Evolutionary conservation across 2,113 vertebrate species (phyloP).

Genomic region (Scytalopus superciliaris): DNA sequence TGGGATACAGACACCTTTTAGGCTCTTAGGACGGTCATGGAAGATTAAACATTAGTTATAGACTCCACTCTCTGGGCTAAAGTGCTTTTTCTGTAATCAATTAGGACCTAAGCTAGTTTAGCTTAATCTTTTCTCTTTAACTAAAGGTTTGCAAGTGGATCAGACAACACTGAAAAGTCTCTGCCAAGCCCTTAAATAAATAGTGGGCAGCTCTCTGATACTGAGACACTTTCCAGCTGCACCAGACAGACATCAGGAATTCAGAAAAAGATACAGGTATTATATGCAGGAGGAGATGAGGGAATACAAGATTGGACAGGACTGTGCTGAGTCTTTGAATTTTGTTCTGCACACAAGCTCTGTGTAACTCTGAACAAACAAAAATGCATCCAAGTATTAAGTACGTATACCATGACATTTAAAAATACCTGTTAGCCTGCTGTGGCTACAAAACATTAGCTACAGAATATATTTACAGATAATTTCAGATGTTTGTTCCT

Average conservation of each 20-base stretch:
- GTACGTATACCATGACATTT: not conserved
- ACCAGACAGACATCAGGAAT: not conserved
- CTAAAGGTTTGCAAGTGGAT: not conserved
- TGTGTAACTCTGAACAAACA: not conserved
- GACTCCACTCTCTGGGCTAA: not conserved
- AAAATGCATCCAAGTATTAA: not conserved
- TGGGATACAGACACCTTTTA: not conserved
- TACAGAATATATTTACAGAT: constrained; percentile 24
- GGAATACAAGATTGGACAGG: not conserved
- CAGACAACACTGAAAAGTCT: not conserved
- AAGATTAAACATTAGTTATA: not conserved
- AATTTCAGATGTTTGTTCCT: not conserved
- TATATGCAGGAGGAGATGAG: not conserved
- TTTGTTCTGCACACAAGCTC: not conserved
- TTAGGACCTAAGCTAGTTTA: not conserved
- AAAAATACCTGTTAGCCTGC: not conserved
- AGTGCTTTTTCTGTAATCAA: not conserved
- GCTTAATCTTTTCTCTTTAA: not conserved
- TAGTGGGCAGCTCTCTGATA: not conserved
- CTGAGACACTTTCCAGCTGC: not conserved
- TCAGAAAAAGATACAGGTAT: not conserved
- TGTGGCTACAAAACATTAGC: not conserved
- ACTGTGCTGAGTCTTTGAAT: not conserved
- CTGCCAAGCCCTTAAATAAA: not conserved
- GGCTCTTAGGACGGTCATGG: not conserved